Evolutionary conservation across 2,888 invertebrate species (phyloP), one percentile per base, ranked within the genome.

Genomic region (Bombyx huttoni): DNA sequence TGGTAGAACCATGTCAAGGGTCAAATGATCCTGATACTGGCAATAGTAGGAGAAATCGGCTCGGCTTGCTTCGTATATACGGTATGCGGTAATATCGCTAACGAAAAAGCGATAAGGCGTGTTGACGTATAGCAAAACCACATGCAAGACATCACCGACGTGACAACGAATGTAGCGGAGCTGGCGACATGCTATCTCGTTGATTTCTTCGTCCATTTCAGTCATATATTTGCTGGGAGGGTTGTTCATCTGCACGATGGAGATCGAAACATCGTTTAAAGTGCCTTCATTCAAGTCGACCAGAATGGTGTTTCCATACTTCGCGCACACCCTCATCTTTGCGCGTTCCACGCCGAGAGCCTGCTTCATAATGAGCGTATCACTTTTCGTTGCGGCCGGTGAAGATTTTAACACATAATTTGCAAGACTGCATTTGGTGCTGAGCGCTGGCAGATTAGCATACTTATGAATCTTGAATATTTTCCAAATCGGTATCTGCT

Each of bases 21-120:
- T 13, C 10, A 49, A 24, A 8, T 14, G 35, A 7, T 51, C 53
- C 54, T 62, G 58, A 8, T 51, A 49, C 51, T 54, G 59, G 13
- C 58, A 58, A 34, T 58, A 63, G 14, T 51, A 50, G 8, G 60
- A 59, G 12, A 70, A 55, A 24, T 62, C 54, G 7, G 59, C 52
- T 8, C 57, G 54, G 13, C 63, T 56, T 13, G 57, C 55, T 13
- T 64, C 48, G 51, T 63, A 63, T 1, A 54, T 47, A 7, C 58
- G 52, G 47, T 65, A 67, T 48, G 66, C 66, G 9, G 53, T 48
- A 12, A 65, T 24, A n/a, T 58, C 53, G n/a, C 64, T 60, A 7
- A 70, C 70, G 56, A 61, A 67, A 52, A 73, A 73, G 5, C 55
- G 51, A 34, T 58, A 50, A 3, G 68, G 52, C 0, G 62, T 56